phyloP scores from a whole-genome alignment of 2,797 vertebrate genomes.

The Rhinatrema bivittatum region DNA sequence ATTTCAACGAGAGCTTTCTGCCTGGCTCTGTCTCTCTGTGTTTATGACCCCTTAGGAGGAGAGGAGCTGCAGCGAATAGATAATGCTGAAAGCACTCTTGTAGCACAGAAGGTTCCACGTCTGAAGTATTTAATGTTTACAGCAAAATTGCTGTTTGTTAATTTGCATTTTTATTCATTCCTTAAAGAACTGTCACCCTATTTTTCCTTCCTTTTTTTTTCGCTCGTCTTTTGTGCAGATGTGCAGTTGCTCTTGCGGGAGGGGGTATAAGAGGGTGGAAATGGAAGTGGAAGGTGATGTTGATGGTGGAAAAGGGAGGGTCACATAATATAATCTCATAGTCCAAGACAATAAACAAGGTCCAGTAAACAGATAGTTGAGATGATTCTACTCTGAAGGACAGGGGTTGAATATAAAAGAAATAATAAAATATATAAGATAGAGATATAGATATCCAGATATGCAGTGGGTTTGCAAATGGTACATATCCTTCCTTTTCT shows the following conservation, averaged over 20 bases:
- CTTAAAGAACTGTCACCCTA: constrained; percentile 37
- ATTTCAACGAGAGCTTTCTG: constrained; percentile 87
- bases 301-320: constrained; percentile 21
- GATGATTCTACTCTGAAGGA: constrained; percentile 19
- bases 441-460: no score
- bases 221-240: constrained; percentile 30
- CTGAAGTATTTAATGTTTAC: constrained; percentile 60
- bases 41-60: constrained; percentile 67
- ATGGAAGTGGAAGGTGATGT: constrained; percentile 21
- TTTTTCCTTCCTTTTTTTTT: constrained; percentile 35
- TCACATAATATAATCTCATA: constrained; percentile 9
- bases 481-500: no score
- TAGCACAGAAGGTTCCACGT: constrained; percentile 47
- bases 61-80: constrained; percentile 71
- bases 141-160: constrained; percentile 44
- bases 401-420: constrained; percentile 6
- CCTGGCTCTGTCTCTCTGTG: constrained; percentile 57
- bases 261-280: neutral
- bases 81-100: constrained; percentile 60
- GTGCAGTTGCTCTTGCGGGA: constrained; percentile 28
- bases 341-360: constrained; percentile 17
- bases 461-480: no score
- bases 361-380: constrained; percentile 10
- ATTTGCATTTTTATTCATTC: constrained; percentile 48
- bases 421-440: no score